Evolutionary conservation across 1,140 invertebrate species (phyloP), one percentile per base, ranked within the genome.

Genomic region (Nasonia longicornis): DNA sequence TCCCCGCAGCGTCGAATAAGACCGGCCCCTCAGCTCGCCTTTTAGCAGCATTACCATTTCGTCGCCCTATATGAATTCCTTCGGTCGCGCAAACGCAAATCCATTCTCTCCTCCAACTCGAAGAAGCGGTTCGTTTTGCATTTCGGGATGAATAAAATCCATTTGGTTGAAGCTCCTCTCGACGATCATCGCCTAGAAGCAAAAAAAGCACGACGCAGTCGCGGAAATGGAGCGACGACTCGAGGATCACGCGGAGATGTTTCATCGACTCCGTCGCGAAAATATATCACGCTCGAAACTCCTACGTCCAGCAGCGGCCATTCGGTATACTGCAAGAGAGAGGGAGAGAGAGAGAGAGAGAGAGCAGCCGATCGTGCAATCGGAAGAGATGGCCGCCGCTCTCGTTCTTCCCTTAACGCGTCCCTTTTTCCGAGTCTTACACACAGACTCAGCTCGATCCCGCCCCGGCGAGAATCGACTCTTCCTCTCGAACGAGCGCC

Each of bases 351-450:
- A 26, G 26, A 26, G 26, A 26, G 26, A 2, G 26, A 26, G 58
- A 63, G 79, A 81, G 48, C 35, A 71, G 42, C 20, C n/a, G 72
- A 81, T 81, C 48, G n/a, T 63, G 79, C 64, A 76, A 81, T 81
- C 73, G 48, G 10, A 70, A 42, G 63, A 63, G 76, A 76, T 42
- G 16, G 70, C 64, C 29, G 22, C 1, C 0, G 69, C 45, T 14
- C 10, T 63, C 31, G 31, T 52, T 52, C 8, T 42, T 26, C 11
- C 26, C 20, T 4, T 38, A 35, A 64, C 58, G 31, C 42, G 26
- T 66, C 26, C 38, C 67, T 52, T 48, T 58, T 52, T 14, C 29
- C 77, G 2, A 64, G 66, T 74, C 38, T 52, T 69, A 66, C 12
- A 67, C 10, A 67, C 10, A 67, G 22, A 26, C 45, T 48, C 12